Base-by-base conservation (phyloP, 2,797 vertebrate species). In the Malurus splendens region DNA sequence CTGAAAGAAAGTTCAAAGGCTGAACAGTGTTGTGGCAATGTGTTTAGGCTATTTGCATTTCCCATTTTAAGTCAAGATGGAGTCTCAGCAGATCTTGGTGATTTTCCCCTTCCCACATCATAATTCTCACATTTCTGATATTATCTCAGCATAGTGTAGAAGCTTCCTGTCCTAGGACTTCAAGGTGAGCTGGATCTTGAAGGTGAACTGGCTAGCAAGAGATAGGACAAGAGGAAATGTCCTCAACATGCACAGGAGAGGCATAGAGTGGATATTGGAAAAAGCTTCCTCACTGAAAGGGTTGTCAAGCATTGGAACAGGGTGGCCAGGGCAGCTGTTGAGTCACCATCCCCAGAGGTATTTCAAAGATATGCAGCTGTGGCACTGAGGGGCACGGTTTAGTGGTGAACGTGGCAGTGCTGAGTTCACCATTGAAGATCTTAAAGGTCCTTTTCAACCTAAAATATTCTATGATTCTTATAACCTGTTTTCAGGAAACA, bases 391-490 rank as follows among this genome's bases (percentile, higher is more conserved):
- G 18, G 10, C 10, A 25, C 17, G 28, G 16, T 39, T 45, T 28
- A 42, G 15, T 57, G 39, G 13, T 52, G 27, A 30, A 9, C 0
- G 0, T 47, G 25, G 30, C 33, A 47, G n/a, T 18, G 33, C 32
- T 57, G 64, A 33, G 9, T 65, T 47, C 41, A 41, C 2, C 8
- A 25, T 7, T 41, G 64, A 20, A 70, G 30, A 54, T 9, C 18
- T 59, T 42, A 24, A 76, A 47, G 16, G 13, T 13, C 19, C 47
- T 65, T 42, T 65, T 39, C 16, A 47, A 6, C 5, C 19, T n/a
- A 45, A 24, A 72, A 45, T 38, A 11, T 27, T 71, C 36, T 15
- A 6, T 27, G 25, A 27, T 41, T 81, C 50, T 73, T 57, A 42
- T 7, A 10, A 10, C 3, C 9, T 77, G 3, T 78, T 81, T 67